Evolutionary conservation across 2,113 vertebrate genomes (phyloP), one percentile per base, ranked within the genome.

Genomic region (Labeo catla): DNA sequence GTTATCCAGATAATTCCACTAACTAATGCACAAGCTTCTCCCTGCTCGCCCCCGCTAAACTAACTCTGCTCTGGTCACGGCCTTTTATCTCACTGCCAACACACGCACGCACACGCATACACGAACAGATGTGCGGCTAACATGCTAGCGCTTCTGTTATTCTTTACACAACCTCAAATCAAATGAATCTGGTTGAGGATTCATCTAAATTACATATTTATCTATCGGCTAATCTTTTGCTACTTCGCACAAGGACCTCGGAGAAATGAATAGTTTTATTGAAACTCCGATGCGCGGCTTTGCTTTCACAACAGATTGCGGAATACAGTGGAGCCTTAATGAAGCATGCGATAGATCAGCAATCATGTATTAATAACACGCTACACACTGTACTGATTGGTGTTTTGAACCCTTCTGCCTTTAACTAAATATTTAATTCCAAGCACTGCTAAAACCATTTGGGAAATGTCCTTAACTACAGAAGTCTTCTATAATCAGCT

Each of bases 401-500:
- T 54, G 68, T 45, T 81, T 63, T 59, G 43, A 81, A 59, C 65
- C 78, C 72, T n/a, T 73, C 47, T 16, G 74, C 79, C 45, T 54
- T 76, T 83, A 82, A 87, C 87, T 65, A 65, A 87, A 92, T 95
- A 95, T 96, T 92, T 95, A 93, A 95, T 95, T 95, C 93, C 93
- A 94, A 95, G 94, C 93, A 91, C 94, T 95, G 93, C 93, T 92
- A 93, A 96, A 95, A 86, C 88, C 92, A 93, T 96, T 93, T 93
- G 93, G 92, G 92, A 93, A 96, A 95, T 91, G 93, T 95, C 94
- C 92, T 91, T 91, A 94, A 92, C 93, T 93, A 97, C 95, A 97
- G 95, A 95, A 90, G 95, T 91, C 92, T 93, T 95, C 94, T 97
- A 95, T 97, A 95, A 95, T 94, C 95, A 94, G 91, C 93, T 93